Base-by-base conservation (phyloP, 2,888 invertebrate genomes). In the Scotopteryx bipunctaria region DNA sequence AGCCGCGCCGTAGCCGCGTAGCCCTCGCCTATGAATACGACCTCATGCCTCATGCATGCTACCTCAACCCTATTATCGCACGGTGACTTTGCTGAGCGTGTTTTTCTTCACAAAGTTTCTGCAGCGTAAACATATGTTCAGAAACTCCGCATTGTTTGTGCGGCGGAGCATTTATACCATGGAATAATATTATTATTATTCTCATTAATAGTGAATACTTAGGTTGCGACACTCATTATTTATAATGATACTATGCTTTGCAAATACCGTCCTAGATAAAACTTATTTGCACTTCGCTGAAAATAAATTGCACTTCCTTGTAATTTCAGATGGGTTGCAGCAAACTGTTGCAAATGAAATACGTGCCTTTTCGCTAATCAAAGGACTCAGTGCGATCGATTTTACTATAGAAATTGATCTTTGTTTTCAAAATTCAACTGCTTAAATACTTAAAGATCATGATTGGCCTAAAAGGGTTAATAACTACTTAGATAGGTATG, bases 311-410 rank as follows among this genome's bases (percentile, higher is more conserved):
- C 9, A 27, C 9, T 9, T 11, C 4, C 27, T 17, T 15, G 9
- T 8, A 15, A 17, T 27, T 17, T 3, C 17, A 11, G 27, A 17
- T 32, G 41, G 52, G 31, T 48, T 11, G 16, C 59, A 63, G 56
- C 59, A 64, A 69, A 64, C 65, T 59, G 69, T 65, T 66, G 66
- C 65, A 73, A 78, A 82, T 83, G 71, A 81, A 81, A 77, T 73
- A 82, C 82, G 82, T 83, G 83, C 74, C 68, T 63, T 52, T 45
- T 38, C 45, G 55, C 51, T 60, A 63, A 64, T 67, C 40, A 36
- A 57, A 57, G 40, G 32, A 44, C 43, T 54, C 25, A 48, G 5
- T 14, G 1, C 23, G 14, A 23, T 23, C 8, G n/a, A 16, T 41
- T n/a, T 41, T 31, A 31, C 2, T 31, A 19, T 9, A 31, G 19